Conservation (phyloP, 1,140 invertebrate genomes). For the Diabrotica undecimpunctata region DNA sequence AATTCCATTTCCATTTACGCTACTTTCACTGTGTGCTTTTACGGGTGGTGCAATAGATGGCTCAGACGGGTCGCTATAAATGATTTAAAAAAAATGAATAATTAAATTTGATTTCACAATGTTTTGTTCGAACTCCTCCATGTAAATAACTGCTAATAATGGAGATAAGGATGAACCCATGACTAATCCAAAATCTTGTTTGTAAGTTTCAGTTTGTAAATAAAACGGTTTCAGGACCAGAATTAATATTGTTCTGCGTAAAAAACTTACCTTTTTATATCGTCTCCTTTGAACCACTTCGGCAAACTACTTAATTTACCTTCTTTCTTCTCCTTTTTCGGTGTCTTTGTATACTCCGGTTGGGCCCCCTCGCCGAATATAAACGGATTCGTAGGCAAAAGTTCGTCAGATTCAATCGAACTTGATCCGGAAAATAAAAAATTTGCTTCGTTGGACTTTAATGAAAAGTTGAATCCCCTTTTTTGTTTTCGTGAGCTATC, state of each 20-base stretch:
- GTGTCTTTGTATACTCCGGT: constrained; percentile 42
- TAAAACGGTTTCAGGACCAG: background rate
- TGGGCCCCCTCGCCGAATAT: constrained; percentile 50
- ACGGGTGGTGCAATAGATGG: background rate
- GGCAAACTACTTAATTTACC: constrained; percentile 63
- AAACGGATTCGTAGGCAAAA: constrained; percentile 56
- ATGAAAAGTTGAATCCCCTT: constrained; percentile 61
- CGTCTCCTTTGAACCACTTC: constrained; percentile 68
- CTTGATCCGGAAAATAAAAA: constrained; percentile 40
- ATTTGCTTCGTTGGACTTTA: constrained; percentile 33
- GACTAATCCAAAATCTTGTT: background rate
- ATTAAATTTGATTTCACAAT: too few species aligned
- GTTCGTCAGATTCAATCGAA: constrained; percentile 27
- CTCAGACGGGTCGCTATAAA: background rate
- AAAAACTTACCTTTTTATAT: constrained; percentile 48
- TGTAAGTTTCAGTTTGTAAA: background rate
- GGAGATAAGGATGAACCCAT: too few species aligned
- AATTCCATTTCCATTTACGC: constrained; percentile 73
- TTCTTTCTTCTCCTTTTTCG: constrained; percentile 50
- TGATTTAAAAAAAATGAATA: constrained; percentile 5
- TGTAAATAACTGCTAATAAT: too few species aligned
- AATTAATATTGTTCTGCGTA: background rate
- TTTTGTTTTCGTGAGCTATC: constrained; percentile 33
- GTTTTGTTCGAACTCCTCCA: too few species aligned
- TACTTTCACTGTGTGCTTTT: constrained; percentile 53